Evolutionary conservation across 2,113 vertebrate species (phyloP).

Genomic region (Xenopus laevis): DNA sequence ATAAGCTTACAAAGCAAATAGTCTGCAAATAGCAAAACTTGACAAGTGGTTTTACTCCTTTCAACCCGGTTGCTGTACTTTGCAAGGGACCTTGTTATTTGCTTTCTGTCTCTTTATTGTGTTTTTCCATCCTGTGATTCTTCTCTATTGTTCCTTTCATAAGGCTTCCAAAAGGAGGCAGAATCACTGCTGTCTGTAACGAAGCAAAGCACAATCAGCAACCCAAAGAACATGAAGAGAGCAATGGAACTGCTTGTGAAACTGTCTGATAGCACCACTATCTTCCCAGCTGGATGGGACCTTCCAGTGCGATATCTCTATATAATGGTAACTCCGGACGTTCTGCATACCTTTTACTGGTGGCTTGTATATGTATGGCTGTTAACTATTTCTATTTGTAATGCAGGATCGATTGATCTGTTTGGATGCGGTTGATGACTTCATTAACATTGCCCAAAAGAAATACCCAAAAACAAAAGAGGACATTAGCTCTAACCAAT

Average conservation of each 20-base stretch:
- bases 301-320: constrained; percentile 78
- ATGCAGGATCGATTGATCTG: constrained; percentile 81
- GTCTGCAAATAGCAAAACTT: too few relatives aligned
- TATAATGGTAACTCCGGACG: constrained; percentile 72
- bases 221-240: constrained; percentile 71
- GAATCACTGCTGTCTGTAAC: constrained; percentile 80
- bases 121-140: too few relatives aligned
- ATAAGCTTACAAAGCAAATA: too few relatives aligned
- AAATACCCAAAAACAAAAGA: constrained; percentile 67
- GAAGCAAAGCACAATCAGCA: constrained; percentile 69
- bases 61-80: too few relatives aligned
- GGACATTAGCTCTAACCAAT: neutral
- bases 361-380: neutral
- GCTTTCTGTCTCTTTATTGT: too few relatives aligned
- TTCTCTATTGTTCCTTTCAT: neutral
- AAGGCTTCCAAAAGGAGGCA: constrained; percentile 87
- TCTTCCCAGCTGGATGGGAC: constrained; percentile 74
- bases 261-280: constrained; percentile 77
- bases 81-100: too few relatives aligned
- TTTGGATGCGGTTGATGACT: constrained; percentile 85
- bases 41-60: too few relatives aligned
- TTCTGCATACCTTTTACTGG: neutral
- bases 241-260: constrained; percentile 71
- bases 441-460: constrained; percentile 73
- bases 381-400: neutral